Conservation (phyloP, 37 sponge, comb jelly and placozoan genomes). For the Bolinopsis microptera region DNA sequence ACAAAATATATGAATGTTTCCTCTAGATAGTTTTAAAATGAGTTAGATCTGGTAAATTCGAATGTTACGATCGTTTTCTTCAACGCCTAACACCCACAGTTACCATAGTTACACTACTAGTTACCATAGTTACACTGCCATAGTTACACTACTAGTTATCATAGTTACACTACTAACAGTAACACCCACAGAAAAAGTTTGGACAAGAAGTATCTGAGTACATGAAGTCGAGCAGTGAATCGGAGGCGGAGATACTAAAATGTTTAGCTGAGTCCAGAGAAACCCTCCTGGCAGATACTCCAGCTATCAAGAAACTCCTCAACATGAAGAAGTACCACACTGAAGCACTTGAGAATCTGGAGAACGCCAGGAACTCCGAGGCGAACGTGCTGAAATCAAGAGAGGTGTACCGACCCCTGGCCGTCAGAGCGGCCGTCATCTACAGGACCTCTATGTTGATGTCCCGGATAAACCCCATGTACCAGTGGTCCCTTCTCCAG, state of each 20-base stretch:
- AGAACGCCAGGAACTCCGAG: slow-evolving; percentile 25
- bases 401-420: slow-evolving; percentile 59
- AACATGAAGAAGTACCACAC: slow-evolving; percentile 55
- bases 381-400: slow-evolving; percentile 43
- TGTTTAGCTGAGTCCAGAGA: slow-evolving; percentile 22
- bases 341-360: slow-evolving; percentile 53
- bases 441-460: slow-evolving; percentile 26
- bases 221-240: slow-evolving; percentile 9
- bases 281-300: slow-evolving; percentile 9
- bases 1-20: too few relatives aligned
- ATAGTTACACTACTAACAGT: neutral
- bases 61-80: too few relatives aligned
- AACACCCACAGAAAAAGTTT: neutral
- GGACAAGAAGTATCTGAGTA: slow-evolving; percentile 44
- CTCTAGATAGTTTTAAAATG: too few relatives aligned
- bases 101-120: too few relatives aligned
- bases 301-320: slow-evolving; percentile 38
- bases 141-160: too few relatives aligned
- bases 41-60: too few relatives aligned
- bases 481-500: slow-evolving; percentile 58
- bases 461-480: slow-evolving; percentile 49
- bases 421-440: slow-evolving; percentile 39
- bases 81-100: too few relatives aligned
- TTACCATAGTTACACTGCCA: too few relatives aligned
- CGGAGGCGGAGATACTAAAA: slow-evolving; percentile 25